Evolutionary conservation across 2,797 vertebrate genomes (phyloP), one percentile per base, ranked within the genome.

Genomic region (Dipus sagitta): DNA sequence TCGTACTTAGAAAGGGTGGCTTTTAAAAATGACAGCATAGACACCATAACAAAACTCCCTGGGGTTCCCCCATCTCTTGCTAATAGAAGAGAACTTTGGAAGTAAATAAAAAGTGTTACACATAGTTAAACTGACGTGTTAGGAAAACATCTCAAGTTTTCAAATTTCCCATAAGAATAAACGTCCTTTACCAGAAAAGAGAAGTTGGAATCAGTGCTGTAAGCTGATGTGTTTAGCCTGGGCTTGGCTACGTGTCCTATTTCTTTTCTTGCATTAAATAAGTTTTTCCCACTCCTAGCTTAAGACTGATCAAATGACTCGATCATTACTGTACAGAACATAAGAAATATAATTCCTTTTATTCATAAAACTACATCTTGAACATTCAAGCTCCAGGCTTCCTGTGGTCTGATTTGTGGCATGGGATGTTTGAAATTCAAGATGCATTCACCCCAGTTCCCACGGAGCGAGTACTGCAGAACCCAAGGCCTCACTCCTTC

Each of bases 231-330:
- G 28, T 79, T 13, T 3, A 9, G 11, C 81, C 76, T 1, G 38
- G 79, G 42, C 54, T 38, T 47, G 80, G 74, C 30, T 24, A 18
- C 17, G 0, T 10, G 34, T 14, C 79, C 34, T 52, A 9, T 18
- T 68, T 78, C 71, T 81, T 75, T 79, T 70, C 68, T 68, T 32
- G 13, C 17, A 72, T 34, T 3, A 71, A 65, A 86, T 64, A 87
- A 34, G 42, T 4, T 86, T 11, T 77, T 75, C 92, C 88, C 76
- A 62, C 89, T 58, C 79, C 72, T 24, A 42, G 86, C 64, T 94
- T 79, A 74, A 78, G 79, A 28, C 11, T 2, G 72, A 90, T 79
- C 80, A 67, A 58, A 71, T 78, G 86, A 60, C 93, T 58, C 0
- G 52, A 60, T 30, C 52, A 34, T 28, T 75, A 9, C 14, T 6